Conservation (phyloP, 2,888 invertebrate genomes). For the Cephus spinipes region DNA sequence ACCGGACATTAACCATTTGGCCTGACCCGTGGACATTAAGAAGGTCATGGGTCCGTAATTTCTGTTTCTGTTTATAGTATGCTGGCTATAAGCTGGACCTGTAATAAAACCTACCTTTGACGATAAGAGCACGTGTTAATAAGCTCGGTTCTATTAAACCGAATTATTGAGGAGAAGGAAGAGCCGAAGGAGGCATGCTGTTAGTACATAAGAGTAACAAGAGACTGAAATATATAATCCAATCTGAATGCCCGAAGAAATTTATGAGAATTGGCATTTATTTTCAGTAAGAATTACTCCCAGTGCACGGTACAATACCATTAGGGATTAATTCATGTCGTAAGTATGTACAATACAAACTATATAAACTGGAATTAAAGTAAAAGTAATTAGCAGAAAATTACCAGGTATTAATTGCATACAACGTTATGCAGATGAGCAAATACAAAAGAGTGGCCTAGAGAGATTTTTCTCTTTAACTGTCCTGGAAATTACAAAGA, state of each 20-base stretch:
- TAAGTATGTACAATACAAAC: too few species aligned
- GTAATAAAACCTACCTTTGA: too few species aligned
- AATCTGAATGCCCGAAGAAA: too few species aligned
- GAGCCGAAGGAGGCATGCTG: neutral
- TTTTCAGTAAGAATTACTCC: neutral
- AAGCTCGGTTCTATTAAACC: neutral
- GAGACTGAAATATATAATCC: neutral
- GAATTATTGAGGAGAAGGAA: neutral
- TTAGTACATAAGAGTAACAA: neutral
- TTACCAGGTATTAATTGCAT: too few species aligned
- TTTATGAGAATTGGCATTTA: neutral
- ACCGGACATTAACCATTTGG: constrained; percentile 39
- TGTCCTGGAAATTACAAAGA: too few species aligned
- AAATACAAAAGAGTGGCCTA: too few species aligned
- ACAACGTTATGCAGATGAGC: too few species aligned
- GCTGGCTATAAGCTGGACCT: neutral
- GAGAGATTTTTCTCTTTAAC: too few species aligned
- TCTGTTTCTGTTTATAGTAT: constrained; percentile 16
- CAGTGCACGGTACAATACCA: neutral
- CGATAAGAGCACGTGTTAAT: too few species aligned
- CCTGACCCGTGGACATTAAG: constrained; percentile 27
- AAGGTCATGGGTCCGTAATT: constrained; percentile 26
- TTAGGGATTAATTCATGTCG: neutral
- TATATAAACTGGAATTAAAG: too few species aligned
- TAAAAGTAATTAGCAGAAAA: too few species aligned